phyloP scores from a whole-genome alignment of 2,113 vertebrate genomes.

The Apaloderma vittatum region DNA sequence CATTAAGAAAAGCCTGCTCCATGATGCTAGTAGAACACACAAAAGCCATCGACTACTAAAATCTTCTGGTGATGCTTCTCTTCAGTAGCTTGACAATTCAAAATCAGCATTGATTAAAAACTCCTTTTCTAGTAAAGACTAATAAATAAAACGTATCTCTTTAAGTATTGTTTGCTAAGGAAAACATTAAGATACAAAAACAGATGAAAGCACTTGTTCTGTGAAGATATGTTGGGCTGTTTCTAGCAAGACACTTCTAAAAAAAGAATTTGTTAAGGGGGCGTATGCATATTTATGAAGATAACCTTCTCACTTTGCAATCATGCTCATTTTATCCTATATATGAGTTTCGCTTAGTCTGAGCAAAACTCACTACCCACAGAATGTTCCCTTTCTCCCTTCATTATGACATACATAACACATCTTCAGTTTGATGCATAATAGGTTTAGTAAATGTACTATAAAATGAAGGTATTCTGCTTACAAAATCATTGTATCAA shows the following conservation, averaged over 20 bases:
- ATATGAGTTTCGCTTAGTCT: background rate
- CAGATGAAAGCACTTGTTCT: background rate
- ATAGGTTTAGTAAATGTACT: background rate
- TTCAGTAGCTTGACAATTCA: background rate
- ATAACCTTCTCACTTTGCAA: background rate
- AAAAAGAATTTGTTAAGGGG: background rate
- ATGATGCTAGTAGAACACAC: background rate
- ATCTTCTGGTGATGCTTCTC: background rate
- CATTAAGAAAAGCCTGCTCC: background rate
- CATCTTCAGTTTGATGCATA: background rate
- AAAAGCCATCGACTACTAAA: background rate
- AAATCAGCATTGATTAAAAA: constrained; percentile 15
- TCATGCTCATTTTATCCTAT: background rate
- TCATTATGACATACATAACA: background rate
- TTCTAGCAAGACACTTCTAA: background rate
- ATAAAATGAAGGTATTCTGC: background rate
- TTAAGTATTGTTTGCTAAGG: background rate
- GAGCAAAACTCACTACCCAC: background rate
- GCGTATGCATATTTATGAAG: background rate
- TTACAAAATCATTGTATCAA: background rate
- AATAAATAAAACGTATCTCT: background rate
- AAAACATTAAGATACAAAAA: background rate
- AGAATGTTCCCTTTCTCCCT: background rate
- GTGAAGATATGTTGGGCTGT: background rate
- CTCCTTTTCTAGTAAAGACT: background rate